Percentiles rank a stretch among this genome's conserved stretches.
These are phyloP conservation scores for Zosterops lateralis DNA, from an alignment of 2,113 vertebrate species.

Conservation along the genomic window DNA sequence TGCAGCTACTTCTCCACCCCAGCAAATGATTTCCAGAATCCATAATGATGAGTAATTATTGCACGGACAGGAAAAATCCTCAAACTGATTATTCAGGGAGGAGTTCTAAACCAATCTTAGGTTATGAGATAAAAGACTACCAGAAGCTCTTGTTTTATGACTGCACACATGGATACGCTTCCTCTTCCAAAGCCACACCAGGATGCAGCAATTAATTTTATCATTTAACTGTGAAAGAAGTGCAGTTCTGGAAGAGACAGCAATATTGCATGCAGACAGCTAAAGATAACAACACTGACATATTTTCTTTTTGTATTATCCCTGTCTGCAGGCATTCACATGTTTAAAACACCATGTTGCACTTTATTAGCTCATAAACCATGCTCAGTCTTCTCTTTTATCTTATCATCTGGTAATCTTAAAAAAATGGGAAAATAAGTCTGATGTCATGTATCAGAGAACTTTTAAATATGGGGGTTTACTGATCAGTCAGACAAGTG, in stretches of 20 bases:
- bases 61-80: accelerated
- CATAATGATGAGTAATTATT: background rate
- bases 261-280: background rate
- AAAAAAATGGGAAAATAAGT: background rate
- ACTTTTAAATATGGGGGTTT: constrained; percentile 1
- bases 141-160: constrained; percentile 19
- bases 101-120: background rate
- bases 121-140: background rate
- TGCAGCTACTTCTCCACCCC: background rate
- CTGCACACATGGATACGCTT: background rate
- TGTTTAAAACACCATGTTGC: background rate
- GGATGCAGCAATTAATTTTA: constrained; percentile 27
- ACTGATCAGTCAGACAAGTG: constrained; percentile 11
- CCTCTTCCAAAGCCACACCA: background rate
- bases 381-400: background rate
- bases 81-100: background rate
- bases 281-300: constrained; percentile 11
- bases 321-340: background rate
- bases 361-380: constrained; percentile 32
- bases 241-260: background rate
- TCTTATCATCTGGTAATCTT: background rate
- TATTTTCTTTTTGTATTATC: background rate
- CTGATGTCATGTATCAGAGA: background rate
- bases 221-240: background rate
- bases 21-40: constrained; percentile 6